Percentiles rank a stretch among this genome's conserved stretches.
These are phyloP conservation scores for Ploceus nigricollis DNA, from an alignment of 2,113 vertebrate genomes.

Conservation along the genomic window DNA sequence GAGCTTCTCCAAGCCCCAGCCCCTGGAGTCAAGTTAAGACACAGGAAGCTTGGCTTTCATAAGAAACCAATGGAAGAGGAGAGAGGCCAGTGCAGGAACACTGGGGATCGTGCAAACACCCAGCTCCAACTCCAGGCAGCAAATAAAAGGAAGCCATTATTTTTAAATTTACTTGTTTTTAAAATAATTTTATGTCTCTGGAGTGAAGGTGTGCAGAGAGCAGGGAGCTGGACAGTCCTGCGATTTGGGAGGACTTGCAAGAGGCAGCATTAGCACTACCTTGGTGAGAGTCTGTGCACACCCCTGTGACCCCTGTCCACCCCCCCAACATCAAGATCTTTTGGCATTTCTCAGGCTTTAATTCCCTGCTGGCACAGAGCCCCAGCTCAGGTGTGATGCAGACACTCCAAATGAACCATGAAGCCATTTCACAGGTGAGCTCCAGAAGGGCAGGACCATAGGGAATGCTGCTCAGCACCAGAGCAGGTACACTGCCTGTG, in stretches of 20 bases:
- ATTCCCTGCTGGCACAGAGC: neutral
- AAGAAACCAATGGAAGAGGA: neutral
- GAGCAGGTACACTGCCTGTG: neutral
- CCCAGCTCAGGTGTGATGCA: neutral
- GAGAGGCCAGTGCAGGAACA: neutral
- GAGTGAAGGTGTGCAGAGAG: neutral
- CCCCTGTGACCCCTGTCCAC: too few species aligned
- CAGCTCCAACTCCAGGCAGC: neutral
- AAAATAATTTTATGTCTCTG: neutral
- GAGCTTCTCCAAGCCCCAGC: conserved; percentile 17
- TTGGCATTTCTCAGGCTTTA: neutral
- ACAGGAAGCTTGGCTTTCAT: conserved; percentile 3
- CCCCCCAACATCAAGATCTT: fast-evolving
- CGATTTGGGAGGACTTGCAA: neutral
- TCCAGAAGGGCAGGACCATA: neutral
- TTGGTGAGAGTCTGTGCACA: neutral
- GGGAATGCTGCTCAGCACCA: neutral
- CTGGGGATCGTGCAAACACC: fast-evolving
- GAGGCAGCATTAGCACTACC: neutral
- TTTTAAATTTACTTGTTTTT: neutral
- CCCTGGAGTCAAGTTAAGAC: conserved; percentile 34
- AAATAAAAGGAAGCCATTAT: neutral
- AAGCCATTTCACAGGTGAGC: fast-evolving
- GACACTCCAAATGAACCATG: neutral
- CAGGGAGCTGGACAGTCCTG: neutral